Base-by-base conservation (phyloP, 2,113 vertebrate genomes). In the Osmerus eperlanus region DNA sequence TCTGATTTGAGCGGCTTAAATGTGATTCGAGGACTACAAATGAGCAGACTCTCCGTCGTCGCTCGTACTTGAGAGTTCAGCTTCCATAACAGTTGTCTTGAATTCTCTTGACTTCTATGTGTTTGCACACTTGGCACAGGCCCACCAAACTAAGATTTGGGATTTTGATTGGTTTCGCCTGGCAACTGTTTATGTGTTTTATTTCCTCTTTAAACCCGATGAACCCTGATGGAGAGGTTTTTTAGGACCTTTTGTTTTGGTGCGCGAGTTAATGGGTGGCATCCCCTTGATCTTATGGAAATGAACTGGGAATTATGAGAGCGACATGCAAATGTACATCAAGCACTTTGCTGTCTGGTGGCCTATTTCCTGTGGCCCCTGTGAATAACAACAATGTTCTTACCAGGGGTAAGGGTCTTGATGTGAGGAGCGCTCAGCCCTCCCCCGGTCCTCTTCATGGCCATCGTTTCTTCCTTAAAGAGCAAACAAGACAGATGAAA, bases 321-420 rank as follows among this genome's bases (percentile, higher is more conserved):
- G 87, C 78, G 65, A 82, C 88, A 91, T 91, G 88, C 89, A 90
- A 90, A 91, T 91, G 86, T 89, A 89, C 89, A 88, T 86, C 85
- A 90, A 83, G 86, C 89, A 91, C 89, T 90, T 86, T 89, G 86
- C 87, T 85, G 86, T 86, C 88, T 91, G 89, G 86, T 91, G 88
- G 89, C 86, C 85, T 81, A 89, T 90, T 90, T 89, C 84, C 87
- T 86, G 87, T 86, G 85, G 87, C 84, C 85, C 68, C 83, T 70
- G 62, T 84, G 87, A 88, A 91, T 88, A 89, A 89, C 78, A 85
- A 89, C 81, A 91, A 83, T 78, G 88, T 88, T 88, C 85, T 89
- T 89, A 91, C 88, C 87, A 52, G 67, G 82, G 85, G 83, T 86
- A 88, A 90, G 89, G 88, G 88, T 89, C 88, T 91, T 90, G 89